phyloP scores from a whole-genome alignment of 37 sponge, comb jelly and placozoan genomes.

The Haliclona indistincta region DNA sequence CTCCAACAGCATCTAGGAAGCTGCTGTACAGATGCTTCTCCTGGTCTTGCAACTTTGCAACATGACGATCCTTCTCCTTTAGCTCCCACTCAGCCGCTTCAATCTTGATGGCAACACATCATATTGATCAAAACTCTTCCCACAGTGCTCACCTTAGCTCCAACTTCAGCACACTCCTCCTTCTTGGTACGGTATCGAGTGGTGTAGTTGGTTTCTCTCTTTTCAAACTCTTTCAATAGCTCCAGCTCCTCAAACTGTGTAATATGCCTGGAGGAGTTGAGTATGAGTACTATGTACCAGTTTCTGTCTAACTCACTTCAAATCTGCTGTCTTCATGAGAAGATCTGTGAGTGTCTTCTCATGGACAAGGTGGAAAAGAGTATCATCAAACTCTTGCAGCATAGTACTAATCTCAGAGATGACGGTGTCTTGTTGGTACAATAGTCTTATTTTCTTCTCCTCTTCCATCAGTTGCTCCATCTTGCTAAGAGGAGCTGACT shows the following conservation, averaged over 20 bases:
- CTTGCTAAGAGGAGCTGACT: not conserved
- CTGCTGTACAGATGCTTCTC: slow-evolving; percentile 67
- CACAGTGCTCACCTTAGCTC: slow-evolving; percentile 62
- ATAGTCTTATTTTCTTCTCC: slow-evolving; percentile 27
- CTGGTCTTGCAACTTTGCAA: slow-evolving; percentile 65
- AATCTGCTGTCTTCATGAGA: slow-evolving; percentile 68
- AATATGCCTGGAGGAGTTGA: slow-evolving; percentile 50
- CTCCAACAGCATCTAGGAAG: slow-evolving; percentile 81
- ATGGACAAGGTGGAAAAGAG: slow-evolving; percentile 65
- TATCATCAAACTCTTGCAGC: slow-evolving; percentile 70
- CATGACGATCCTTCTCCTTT: slow-evolving; percentile 49
- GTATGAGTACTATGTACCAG: not conserved
- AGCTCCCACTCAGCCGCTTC: slow-evolving; percentile 53
- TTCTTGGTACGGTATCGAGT: slow-evolving; percentile 70
- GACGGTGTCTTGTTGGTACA: slow-evolving; percentile 60
- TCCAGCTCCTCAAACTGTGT: slow-evolving; percentile 90
- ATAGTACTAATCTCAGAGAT: slow-evolving; percentile 65
- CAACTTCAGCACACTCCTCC: slow-evolving; percentile 77
- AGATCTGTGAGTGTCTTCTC: slow-evolving; percentile 72
- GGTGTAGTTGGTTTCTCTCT: slow-evolving; percentile 83
- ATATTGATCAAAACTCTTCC: not conserved
- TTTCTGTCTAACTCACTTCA: slow-evolving; percentile 23
- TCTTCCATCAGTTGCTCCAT: not conserved
- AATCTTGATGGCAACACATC: slow-evolving; percentile 45
- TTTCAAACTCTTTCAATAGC: slow-evolving; percentile 98